These are phyloP conservation scores for Leucosticte australis DNA, from an alignment of 2,113 vertebrate genomes.

Conservation along the genomic window DNA sequence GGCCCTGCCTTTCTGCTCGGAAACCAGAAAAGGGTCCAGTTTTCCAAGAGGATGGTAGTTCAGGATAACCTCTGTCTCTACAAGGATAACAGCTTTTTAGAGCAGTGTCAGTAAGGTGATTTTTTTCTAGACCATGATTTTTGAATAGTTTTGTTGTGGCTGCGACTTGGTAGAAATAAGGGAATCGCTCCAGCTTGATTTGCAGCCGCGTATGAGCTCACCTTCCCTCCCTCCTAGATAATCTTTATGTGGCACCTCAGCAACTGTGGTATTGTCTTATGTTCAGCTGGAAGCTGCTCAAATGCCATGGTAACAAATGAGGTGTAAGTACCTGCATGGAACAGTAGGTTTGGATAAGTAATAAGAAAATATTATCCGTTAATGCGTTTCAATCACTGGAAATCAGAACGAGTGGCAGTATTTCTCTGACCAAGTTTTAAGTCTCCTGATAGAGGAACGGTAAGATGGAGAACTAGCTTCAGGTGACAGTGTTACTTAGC, in stretches of 20 bases:
- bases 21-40: accelerated
- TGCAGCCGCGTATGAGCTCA: background rate
- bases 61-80: background rate
- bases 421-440: background rate
- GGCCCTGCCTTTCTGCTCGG: background rate
- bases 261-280: background rate
- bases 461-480: background rate
- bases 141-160: background rate
- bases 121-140: background rate
- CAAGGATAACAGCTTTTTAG: background rate
- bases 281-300: conserved; percentile 47
- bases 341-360: background rate
- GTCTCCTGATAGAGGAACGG: too few species aligned
- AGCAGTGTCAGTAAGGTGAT: accelerated
- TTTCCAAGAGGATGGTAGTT: background rate
- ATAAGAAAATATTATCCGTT: conserved; percentile 20
- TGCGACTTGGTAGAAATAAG: background rate
- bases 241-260: background rate
- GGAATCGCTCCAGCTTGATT: background rate
- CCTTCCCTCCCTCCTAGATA: background rate
- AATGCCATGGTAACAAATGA: conserved; percentile 54
- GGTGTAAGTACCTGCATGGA: conserved; percentile 27
- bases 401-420: background rate
- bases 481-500: background rate
- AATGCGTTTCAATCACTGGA: background rate